Evolutionary conservation across 1,140 invertebrate species (phyloP), one percentile per base, ranked within the genome.

Genomic region (Monochamus saltuarius): DNA sequence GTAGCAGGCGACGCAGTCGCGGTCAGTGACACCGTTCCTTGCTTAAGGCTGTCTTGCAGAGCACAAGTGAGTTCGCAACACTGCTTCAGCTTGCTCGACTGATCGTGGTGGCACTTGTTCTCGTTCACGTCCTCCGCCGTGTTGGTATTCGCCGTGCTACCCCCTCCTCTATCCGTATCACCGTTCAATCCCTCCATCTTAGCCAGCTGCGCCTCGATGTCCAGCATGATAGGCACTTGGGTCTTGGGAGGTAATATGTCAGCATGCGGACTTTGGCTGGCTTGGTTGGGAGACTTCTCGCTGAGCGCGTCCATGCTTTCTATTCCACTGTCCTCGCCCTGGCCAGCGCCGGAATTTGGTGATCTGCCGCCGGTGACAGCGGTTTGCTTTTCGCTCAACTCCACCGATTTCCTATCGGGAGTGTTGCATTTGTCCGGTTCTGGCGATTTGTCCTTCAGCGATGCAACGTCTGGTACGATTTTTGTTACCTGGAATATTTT

Each of bases 221-320:
- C 84, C 55, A 84, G 80, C 61, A 86, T 80, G 51, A 80, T 78
- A 69, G 82, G 79, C 62, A 81, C 75, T 61, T 80, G 77, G n/a
- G 77, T 73, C 53, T 68, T 73, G 4, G 64, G 66, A 42, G 67
- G 61, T 38, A 63, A 43, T 51, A 69, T 69, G 42, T 74, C 74
- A 14, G 67, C 70, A 51, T 82, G 81, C 7, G 82, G 83, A 29
- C 83, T 85, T 65, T 84, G 83, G 54, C 82, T 82, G 34, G 84
- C 87, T 59, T 67, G 65, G 46, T 67, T 67, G 11, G 92, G 92
- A 63, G 90, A 93, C 73, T 95, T 95, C 71, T 95, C 92, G 17
- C 91, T 94, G 3, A 94, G 75, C 1, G 92, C 92, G 72, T 95
- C 92, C 92, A 94, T 94, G 4, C 91, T 94, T 73, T 95, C 92